Conservation (phyloP, 2,113 vertebrate species). For the Oreochromis aureus region DNA sequence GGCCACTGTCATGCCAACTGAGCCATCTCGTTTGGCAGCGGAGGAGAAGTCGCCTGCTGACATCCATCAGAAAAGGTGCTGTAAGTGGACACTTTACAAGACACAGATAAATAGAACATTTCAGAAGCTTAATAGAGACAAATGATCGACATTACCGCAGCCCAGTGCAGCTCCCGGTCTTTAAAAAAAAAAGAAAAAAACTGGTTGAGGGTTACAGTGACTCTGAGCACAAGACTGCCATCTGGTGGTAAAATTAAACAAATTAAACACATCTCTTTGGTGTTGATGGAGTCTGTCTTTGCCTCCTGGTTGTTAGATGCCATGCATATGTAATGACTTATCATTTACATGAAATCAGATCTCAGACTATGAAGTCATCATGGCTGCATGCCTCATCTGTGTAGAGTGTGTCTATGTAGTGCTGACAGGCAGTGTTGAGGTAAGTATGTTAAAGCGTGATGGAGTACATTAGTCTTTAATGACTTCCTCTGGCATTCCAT, state of each 20-base stretch:
- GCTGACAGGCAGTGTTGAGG: neutral
- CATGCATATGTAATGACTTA: neutral
- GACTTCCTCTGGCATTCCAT: neutral
- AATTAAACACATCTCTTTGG: neutral
- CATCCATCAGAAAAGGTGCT: neutral
- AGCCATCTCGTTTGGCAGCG: neutral
- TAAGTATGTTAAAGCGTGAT: neutral
- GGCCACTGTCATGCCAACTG: neutral
- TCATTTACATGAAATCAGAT: constrained; percentile 19
- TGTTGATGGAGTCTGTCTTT: neutral
- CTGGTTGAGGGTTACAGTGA: neutral
- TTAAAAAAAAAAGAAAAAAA: neutral
- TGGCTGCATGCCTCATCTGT: neutral
- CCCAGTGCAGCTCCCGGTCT: neutral
- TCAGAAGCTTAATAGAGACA: neutral
- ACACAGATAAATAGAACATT: neutral
- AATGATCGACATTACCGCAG: neutral
- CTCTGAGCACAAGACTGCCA: constrained; percentile 33
- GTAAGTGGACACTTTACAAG: neutral
- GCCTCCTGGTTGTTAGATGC: neutral
- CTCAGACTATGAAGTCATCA: constrained; percentile 11
- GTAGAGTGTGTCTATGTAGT: neutral
- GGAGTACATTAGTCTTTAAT: neutral
- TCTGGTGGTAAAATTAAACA: constrained; percentile 33
- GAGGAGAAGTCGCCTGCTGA: neutral